Conservation (phyloP, 2,888 invertebrate species). For the Pyrocoelia pectoralis region DNA sequence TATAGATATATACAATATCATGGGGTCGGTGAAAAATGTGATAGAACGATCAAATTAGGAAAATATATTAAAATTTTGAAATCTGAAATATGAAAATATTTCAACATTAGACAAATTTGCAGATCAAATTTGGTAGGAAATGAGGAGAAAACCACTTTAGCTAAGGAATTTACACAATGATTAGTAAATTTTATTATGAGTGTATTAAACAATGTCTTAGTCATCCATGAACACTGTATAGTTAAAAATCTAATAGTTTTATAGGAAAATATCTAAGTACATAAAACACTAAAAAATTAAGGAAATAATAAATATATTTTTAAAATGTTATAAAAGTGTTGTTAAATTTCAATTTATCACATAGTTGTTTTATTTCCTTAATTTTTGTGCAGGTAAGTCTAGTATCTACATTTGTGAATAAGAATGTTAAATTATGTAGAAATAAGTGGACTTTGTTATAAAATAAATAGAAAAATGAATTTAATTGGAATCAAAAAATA, state of each 20-base stretch:
- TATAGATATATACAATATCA: constrained; percentile 9
- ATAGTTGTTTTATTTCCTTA: constrained; percentile 8
- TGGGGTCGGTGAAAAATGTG: constrained; percentile 5
- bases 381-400: not conserved
- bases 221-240: constrained; percentile 12
- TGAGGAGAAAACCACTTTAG: constrained; percentile 11
- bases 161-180: not conserved
- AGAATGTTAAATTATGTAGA: constrained; percentile 25
- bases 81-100: not conserved
- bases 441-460: constrained; percentile 32
- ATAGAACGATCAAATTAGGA: constrained; percentile 12
- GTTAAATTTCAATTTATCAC: constrained; percentile 1
- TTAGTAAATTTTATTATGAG: constrained; percentile 11
- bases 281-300: not conserved
- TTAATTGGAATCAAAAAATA: too few relatives aligned
- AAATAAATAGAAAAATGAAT: constrained; percentile 21
- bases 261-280: not conserved
- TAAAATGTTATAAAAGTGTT: not conserved
- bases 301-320: constrained; percentile 11
- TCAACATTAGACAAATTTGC: constrained; percentile 5
- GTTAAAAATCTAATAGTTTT: constrained; percentile 11
- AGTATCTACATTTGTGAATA: constrained; percentile 25
- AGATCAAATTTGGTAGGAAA: not conserved
- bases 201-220: constrained; percentile 4
- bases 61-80: constrained; percentile 10